Conservation (phyloP, 2,888 invertebrate species). For the Hoplodrina blanda region DNA sequence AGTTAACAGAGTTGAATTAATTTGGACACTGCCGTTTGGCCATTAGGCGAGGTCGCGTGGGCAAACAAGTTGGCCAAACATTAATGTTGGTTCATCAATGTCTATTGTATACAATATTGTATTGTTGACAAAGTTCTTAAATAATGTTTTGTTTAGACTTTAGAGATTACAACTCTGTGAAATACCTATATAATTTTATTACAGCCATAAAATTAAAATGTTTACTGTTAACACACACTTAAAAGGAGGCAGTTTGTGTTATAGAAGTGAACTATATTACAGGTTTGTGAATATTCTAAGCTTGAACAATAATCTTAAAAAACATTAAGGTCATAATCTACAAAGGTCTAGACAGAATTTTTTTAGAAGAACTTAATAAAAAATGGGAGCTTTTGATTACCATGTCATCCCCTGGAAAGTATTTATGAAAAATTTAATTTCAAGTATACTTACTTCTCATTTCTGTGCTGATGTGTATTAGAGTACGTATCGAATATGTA, state of each 20-base stretch:
- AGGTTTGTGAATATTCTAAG: not conserved
- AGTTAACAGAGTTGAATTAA: conserved; percentile 52
- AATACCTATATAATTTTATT: conserved; percentile 24
- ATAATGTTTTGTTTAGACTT: conserved; percentile 32
- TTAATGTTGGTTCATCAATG: conserved; percentile 45
- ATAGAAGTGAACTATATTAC: conserved; percentile 5
- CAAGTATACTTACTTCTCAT: conserved; percentile 81
- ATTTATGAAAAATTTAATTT: not conserved
- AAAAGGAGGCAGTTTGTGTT: conserved; percentile 1
- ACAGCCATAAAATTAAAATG: conserved; percentile 33
- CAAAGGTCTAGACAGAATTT: not conserved
- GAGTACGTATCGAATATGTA: conserved; percentile 88
- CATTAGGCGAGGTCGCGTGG: conserved; percentile 25
- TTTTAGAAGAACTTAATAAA: not conserved
- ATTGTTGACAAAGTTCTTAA: conserved; percentile 24
- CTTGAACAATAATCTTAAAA: conserved; percentile 4
- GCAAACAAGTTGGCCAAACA: conserved; percentile 46
- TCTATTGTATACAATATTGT: conserved; percentile 36
- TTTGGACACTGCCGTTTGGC: conserved; percentile 29
- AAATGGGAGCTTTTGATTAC: not conserved
- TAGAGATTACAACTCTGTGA: conserved; percentile 9
- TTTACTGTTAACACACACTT: conserved; percentile 26
- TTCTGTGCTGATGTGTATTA: conserved; percentile 85
- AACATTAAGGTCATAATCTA: not conserved
- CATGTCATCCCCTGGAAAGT: not conserved